Evolutionary conservation across 2,888 invertebrate species (phyloP).

Genomic region (Arge pagana): DNA sequence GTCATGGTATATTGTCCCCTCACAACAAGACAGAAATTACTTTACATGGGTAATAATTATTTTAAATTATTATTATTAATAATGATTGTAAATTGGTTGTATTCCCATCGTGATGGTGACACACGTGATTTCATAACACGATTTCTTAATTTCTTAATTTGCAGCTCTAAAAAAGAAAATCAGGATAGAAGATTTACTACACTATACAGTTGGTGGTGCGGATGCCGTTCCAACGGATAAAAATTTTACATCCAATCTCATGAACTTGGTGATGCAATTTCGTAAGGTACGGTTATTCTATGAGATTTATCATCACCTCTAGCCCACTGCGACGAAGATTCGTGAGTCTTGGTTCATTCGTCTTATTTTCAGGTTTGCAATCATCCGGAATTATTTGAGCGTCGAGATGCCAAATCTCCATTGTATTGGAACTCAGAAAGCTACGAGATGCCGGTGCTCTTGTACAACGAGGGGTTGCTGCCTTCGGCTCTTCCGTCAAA

Average conservation of each 20-base stretch:
- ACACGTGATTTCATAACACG: neutral
- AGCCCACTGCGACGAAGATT: no score
- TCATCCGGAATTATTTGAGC: constrained; percentile 94
- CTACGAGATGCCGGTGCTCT: constrained; percentile 76
- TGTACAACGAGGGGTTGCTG: constrained; percentile 73
- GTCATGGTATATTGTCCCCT: constrained; percentile 90
- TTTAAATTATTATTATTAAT: neutral
- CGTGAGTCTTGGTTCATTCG: no score
- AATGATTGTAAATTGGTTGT: constrained; percentile 9
- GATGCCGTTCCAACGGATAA: constrained; percentile 76
- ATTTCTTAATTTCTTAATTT: constrained; percentile 12
- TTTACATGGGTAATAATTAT: constrained; percentile 75
- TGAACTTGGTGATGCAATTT: constrained; percentile 99
- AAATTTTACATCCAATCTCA: constrained; percentile 89
- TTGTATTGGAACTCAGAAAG: constrained; percentile 73
- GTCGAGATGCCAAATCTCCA: constrained; percentile 87
- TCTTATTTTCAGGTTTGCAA: constrained; percentile 88
- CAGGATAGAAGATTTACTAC: constrained; percentile 85
- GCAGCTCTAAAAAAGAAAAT: constrained; percentile 92
- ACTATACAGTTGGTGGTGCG: constrained; percentile 74
- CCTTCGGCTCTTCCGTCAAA: constrained; percentile 66
- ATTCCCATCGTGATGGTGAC: neutral
- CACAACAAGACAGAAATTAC: constrained; percentile 84
- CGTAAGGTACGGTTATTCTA: constrained; percentile 71
- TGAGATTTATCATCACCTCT: no score